A percentile compares a stretch with the other conserved stretches of the same genome.
phyloP scores from a whole-genome alignment of 2,888 invertebrate genomes.

The Caenorhabditis becei region DNA sequence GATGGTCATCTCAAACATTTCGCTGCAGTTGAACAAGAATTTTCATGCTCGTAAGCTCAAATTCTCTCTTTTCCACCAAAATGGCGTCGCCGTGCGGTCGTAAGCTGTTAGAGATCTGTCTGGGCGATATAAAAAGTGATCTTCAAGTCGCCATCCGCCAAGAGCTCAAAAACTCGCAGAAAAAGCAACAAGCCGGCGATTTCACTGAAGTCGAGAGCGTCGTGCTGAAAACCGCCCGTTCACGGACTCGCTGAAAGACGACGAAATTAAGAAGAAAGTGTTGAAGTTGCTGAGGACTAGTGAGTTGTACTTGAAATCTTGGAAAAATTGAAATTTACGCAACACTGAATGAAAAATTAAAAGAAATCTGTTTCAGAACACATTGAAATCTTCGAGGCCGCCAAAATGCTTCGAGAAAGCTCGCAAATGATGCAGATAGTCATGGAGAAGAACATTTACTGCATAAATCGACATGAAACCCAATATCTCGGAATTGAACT shows the following conservation, averaged over 20 bases:
- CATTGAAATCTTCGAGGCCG: neutral
- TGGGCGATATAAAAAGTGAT: neutral
- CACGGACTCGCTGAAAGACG: neutral
- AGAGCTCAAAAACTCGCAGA: neutral
- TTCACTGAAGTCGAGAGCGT: neutral
- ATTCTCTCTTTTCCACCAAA: no score
- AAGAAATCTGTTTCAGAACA: neutral
- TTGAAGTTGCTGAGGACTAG: neutral
- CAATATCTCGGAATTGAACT: neutral
- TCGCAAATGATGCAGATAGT: neutral
- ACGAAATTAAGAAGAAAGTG: neutral
- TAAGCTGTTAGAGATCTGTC: neutral
- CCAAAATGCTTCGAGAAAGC: neutral
- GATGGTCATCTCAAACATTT: no score
- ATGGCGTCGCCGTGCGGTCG: neutral
- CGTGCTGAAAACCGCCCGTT: neutral
- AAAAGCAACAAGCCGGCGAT: neutral
- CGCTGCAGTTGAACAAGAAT: no score
- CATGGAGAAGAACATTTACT: neutral
- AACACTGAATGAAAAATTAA: no score
- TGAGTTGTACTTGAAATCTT: neutral
- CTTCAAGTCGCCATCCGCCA: neutral
- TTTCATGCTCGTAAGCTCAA: no score
- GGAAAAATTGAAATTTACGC: no score
- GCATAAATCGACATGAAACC: neutral